Evolutionary conservation across 2,797 vertebrate genomes (phyloP).

Genomic region (Brachymystax lenok): DNA sequence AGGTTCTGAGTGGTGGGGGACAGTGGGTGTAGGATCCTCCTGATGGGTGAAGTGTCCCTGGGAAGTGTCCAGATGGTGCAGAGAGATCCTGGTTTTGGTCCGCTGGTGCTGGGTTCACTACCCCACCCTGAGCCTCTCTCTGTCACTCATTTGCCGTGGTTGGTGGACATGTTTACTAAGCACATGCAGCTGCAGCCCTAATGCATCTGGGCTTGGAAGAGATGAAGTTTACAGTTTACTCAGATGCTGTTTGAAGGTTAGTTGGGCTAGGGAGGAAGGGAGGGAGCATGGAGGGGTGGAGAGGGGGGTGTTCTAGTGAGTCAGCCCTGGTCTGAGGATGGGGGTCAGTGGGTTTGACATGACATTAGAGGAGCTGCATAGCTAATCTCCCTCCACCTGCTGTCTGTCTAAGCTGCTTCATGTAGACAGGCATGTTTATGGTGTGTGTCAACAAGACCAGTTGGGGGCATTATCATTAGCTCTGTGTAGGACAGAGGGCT

Average conservation of each 20-base stretch:
- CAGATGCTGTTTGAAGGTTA: slow-evolving; percentile 46
- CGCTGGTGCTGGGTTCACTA: slow-evolving; percentile 47
- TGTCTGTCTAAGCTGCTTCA: too few species aligned
- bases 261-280: not conserved
- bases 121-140: slow-evolving; percentile 37
- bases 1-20: slow-evolving; percentile 24
- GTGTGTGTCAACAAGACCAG: slow-evolving; percentile 34
- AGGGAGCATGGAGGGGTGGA: not conserved
- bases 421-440: slow-evolving; percentile 23
- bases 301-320: not conserved
- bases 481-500: not conserved
- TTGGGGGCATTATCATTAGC: not conserved
- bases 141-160: slow-evolving; percentile 50
- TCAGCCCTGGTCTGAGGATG: slow-evolving; percentile 9
- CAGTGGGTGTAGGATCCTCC: slow-evolving; percentile 19
- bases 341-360: slow-evolving; percentile 51
- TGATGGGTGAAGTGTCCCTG: slow-evolving; percentile 22
- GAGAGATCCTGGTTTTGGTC: slow-evolving; percentile 34
- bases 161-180: slow-evolving; percentile 75
- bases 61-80: not conserved
- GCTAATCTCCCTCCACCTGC: too few species aligned
- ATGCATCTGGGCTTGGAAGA: slow-evolving; percentile 53
- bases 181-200: slow-evolving; percentile 68
- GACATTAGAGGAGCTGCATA: slow-evolving; percentile 11
- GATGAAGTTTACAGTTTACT: slow-evolving; percentile 39